Evolutionary conservation across 1,140 invertebrate genomes (phyloP).

Genomic region (Drosophila repletoides): DNA sequence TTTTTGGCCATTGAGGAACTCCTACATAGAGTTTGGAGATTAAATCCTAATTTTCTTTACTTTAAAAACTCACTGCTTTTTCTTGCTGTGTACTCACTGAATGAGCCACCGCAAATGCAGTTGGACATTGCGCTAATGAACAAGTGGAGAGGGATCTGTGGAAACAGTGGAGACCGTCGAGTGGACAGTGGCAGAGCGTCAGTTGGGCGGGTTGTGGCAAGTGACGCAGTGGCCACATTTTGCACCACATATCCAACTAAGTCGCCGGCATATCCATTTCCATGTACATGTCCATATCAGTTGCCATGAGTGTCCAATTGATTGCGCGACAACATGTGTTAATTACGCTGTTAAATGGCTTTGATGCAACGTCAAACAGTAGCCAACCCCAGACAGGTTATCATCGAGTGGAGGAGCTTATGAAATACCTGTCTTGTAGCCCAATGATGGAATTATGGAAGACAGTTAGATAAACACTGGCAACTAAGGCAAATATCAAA

Average conservation of each 20-base stretch:
- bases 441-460: neutral
- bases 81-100: too few species aligned
- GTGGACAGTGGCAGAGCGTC: constrained; percentile 17
- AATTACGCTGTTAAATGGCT: constrained; percentile 71
- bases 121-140: constrained; percentile 63
- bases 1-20: too few species aligned
- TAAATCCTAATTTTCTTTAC: too few species aligned
- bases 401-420: constrained; percentile 37
- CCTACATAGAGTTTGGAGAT: too few species aligned
- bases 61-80: too few species aligned
- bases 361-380: constrained; percentile 65
- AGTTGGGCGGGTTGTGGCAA: constrained; percentile 35
- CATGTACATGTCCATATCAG: constrained; percentile 45
- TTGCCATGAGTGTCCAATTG: constrained; percentile 68
- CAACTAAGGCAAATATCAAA: too few species aligned
- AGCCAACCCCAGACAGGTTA: constrained; percentile 38
- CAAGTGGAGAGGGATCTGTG: too few species aligned
- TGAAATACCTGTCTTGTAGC: constrained; percentile 9
- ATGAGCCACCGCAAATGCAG: too few species aligned
- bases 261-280: constrained; percentile 51
- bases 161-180: too few species aligned
- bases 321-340: constrained; percentile 77
- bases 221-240: constrained; percentile 43
- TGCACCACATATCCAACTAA: constrained; percentile 64
- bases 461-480: neutral